phyloP scores from a whole-genome alignment of 1,140 invertebrate species.

The Acyrthosiphon pisum region DNA sequence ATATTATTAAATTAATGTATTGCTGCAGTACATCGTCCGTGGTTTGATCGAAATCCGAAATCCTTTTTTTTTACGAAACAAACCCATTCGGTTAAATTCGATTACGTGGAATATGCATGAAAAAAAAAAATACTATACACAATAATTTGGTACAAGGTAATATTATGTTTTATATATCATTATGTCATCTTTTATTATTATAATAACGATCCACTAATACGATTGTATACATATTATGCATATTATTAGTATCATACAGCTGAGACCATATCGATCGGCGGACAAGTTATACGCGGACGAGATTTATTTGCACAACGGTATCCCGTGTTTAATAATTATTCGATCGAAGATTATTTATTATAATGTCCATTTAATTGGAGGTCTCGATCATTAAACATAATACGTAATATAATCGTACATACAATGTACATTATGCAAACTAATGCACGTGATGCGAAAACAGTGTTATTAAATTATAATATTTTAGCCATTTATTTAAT shows the following conservation, averaged over 20 bases:
- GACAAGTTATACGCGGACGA: background rate
- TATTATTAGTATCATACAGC: background rate
- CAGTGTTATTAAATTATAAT: background rate
- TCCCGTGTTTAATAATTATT: background rate
- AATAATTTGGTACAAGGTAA: background rate
- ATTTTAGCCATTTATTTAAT: background rate
- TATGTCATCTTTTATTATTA: background rate
- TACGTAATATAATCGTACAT: background rate
- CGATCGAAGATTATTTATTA: background rate
- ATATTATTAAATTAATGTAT: slow-evolving; percentile 28
- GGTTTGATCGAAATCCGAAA: slow-evolving; percentile 7
- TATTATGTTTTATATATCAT: background rate
- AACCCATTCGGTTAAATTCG: slow-evolving; percentile 9
- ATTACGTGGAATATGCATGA: background rate
- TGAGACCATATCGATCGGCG: background rate
- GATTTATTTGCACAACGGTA: background rate
- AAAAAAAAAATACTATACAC: background rate
- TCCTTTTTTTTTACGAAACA: background rate
- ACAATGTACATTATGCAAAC: background rate
- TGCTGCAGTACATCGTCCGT: background rate
- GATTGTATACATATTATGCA: background rate
- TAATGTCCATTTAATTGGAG: background rate
- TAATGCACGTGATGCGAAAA: background rate
- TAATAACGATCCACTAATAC: slow-evolving; percentile 11
- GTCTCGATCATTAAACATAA: background rate